phyloP scores from a whole-genome alignment of 2,888 invertebrate species.

The Pardosa pseudoannulata region DNA sequence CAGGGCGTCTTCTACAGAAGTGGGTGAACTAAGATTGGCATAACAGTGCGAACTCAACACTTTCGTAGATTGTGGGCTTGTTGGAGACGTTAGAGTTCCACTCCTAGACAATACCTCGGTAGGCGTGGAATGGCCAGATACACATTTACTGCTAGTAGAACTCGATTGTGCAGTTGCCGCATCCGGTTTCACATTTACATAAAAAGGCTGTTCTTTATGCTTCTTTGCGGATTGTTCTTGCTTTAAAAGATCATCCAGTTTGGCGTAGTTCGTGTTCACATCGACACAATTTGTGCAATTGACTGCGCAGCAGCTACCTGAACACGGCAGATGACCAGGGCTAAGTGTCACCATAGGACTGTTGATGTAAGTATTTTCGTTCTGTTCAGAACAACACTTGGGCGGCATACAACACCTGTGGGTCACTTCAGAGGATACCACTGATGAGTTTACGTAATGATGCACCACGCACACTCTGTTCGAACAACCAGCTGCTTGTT shows the following conservation, averaged over 20 bases:
- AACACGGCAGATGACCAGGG: slow-evolving; percentile 39
- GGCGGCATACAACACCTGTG: slow-evolving; percentile 35
- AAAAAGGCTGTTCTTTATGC: slow-evolving; percentile 51
- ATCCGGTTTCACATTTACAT: slow-evolving; percentile 67
- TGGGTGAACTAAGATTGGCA: slow-evolving; percentile 34
- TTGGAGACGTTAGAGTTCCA: slow-evolving; percentile 23
- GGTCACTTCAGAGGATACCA: slow-evolving; percentile 20
- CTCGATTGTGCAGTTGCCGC: slow-evolving; percentile 25
- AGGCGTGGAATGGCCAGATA: slow-evolving; percentile 55
- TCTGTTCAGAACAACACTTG: slow-evolving; percentile 19
- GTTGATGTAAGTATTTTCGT: slow-evolving; percentile 55
- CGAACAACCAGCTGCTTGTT: slow-evolving; percentile 24
- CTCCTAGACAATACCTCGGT: neutral
- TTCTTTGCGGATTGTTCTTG: slow-evolving; percentile 58
- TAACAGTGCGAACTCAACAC: slow-evolving; percentile 33
- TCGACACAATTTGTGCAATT: slow-evolving; percentile 70
- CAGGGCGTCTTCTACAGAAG: neutral
- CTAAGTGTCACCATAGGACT: slow-evolving; percentile 48
- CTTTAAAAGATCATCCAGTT: slow-evolving; percentile 75
- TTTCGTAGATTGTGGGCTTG: slow-evolving; percentile 20
- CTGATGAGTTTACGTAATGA: slow-evolving; percentile 44
- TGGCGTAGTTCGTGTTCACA: slow-evolving; percentile 75
- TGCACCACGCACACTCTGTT: slow-evolving; percentile 46
- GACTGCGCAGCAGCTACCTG: neutral
- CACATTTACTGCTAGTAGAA: slow-evolving; percentile 45